Evolutionary conservation across 2,113 vertebrate genomes (phyloP).

Genomic region (Etheostoma cragini): DNA sequence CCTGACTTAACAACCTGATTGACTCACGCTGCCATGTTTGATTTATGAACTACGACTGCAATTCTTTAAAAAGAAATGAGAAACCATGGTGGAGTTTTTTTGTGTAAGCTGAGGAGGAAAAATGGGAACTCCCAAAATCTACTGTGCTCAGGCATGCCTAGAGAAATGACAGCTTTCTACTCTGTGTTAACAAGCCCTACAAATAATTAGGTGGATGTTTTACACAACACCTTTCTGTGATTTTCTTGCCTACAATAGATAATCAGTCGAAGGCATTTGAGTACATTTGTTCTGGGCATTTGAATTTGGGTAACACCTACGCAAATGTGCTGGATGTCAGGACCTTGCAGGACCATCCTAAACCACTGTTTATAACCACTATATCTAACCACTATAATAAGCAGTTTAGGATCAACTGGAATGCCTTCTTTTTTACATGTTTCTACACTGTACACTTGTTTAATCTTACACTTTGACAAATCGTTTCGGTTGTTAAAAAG

Average conservation of each 20-base stretch:
- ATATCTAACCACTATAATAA: too few species aligned
- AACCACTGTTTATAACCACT: too few species aligned
- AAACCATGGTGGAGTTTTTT: slow-evolving; percentile 16
- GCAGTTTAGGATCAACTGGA: too few species aligned
- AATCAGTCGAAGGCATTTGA: slow-evolving; percentile 30
- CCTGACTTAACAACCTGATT: slow-evolving; percentile 11
- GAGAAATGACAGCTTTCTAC: slow-evolving; percentile 57
- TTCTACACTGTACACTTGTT: neutral
- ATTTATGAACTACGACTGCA: neutral
- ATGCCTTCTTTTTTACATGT: too few species aligned
- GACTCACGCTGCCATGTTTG: slow-evolving; percentile 13
- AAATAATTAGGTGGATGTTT: slow-evolving; percentile 69
- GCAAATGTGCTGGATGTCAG: neutral
- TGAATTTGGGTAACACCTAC: neutral
- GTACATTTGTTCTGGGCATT: slow-evolving; percentile 1
- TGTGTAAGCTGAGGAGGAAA: slow-evolving; percentile 29
- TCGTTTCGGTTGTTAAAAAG: neutral
- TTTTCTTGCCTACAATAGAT: slow-evolving; percentile 39
- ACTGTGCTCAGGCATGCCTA: slow-evolving; percentile 68
- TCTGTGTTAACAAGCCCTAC: slow-evolving; percentile 69
- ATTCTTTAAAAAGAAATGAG: slow-evolving; percentile 19
- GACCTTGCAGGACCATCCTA: neutral
- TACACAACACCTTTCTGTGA: slow-evolving; percentile 62
- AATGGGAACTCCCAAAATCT: slow-evolving; percentile 58
- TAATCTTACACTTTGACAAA: neutral